phyloP scores from a whole-genome alignment of 2,888 invertebrate species.

The Andrena fulva region DNA sequence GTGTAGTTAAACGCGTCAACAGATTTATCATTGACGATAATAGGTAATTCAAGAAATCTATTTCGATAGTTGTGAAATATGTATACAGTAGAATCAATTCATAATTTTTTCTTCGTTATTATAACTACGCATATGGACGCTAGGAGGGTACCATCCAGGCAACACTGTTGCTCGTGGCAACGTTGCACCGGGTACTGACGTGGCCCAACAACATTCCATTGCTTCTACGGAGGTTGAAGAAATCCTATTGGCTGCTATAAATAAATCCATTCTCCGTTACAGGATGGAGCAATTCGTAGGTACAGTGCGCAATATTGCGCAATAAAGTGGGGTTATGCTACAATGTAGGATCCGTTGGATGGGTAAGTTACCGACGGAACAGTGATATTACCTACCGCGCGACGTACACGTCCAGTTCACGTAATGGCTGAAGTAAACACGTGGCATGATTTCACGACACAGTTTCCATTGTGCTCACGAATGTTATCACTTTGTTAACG shows the following conservation, averaged over 20 bases:
- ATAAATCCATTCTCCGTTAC: background rate
- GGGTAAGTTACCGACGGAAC: conserved; percentile 3
- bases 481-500: conserved; percentile 39
- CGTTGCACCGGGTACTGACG: too few relatives aligned
- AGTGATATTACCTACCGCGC: background rate
- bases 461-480: too few relatives aligned
- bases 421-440: conserved; percentile 62
- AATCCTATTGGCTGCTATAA: background rate
- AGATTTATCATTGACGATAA: background rate
- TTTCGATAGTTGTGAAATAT: background rate
- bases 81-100: background rate
- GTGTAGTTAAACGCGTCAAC: background rate
- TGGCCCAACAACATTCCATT: too few relatives aligned
- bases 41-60: background rate
- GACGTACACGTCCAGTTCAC: background rate
- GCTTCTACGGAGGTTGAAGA: too few relatives aligned
- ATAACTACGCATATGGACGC: too few relatives aligned
- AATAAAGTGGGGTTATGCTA: background rate
- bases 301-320: background rate
- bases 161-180: too few relatives aligned
- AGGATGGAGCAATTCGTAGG: background rate
- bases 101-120: background rate
- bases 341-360: background rate
- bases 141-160: too few relatives aligned
- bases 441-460: too few relatives aligned